A percentile compares a stretch with the other conserved stretches of the same genome.
Evolutionary conservation across 2,797 vertebrate species (phyloP).

Genomic region (Cygnus olor): DNA sequence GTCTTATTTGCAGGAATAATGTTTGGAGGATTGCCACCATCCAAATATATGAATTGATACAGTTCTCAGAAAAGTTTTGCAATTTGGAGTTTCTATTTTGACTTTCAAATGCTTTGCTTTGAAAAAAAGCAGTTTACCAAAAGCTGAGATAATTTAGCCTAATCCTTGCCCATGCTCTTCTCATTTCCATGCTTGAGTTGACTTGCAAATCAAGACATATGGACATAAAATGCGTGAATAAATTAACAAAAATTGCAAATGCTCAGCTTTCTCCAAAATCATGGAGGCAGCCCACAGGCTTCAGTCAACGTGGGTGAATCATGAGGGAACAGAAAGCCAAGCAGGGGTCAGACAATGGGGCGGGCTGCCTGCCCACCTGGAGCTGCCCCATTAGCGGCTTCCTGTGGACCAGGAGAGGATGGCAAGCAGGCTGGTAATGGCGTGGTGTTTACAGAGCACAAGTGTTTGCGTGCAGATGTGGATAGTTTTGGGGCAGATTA

Average conservation of each 20-base stretch:
- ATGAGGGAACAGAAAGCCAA: background rate
- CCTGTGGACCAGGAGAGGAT: background rate
- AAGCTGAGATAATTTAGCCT: conserved; percentile 26
- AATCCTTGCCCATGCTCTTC: background rate
- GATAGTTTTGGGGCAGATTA: background rate
- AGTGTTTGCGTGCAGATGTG: background rate
- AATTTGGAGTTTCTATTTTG: background rate
- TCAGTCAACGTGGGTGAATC: background rate
- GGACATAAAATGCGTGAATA: background rate
- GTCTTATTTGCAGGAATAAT: background rate
- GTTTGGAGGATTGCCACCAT: background rate
- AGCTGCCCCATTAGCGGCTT: background rate
- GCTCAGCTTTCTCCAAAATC: background rate
- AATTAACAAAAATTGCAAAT: background rate
- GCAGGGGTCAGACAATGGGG: background rate
- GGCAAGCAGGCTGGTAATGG: conserved; percentile 15
- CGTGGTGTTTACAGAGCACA: conserved; percentile 20
- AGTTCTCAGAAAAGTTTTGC: background rate
- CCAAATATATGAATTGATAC: background rate
- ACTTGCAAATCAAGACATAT: conserved; percentile 46
- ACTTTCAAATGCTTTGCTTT: conserved; percentile 19
- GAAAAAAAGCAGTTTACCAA: background rate
- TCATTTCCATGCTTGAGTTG: conserved; percentile 25
- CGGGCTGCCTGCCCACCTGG: background rate
- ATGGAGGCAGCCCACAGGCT: background rate